Conservation (phyloP, 2,888 invertebrate genomes). For the Epicampocera succincta region DNA sequence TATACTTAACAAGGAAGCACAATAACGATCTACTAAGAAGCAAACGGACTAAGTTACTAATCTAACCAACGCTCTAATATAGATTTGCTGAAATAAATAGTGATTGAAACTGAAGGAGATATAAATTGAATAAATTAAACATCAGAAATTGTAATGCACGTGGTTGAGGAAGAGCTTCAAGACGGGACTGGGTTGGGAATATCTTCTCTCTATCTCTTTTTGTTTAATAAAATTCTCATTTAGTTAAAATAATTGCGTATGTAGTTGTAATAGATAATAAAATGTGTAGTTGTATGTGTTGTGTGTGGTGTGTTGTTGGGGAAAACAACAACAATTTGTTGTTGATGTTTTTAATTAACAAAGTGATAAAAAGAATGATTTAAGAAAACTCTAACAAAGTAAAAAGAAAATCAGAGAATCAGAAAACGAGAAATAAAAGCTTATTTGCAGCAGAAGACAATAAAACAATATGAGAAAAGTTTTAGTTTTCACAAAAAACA, state of each 20-base stretch:
- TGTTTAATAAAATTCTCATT: conserved; percentile 10
- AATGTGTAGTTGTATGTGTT: conserved; percentile 11
- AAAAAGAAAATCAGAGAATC: neutral
- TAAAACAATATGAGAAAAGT: neutral
- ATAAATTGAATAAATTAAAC: neutral
- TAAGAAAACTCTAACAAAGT: neutral
- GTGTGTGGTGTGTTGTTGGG: neutral
- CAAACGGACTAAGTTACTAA: conserved; percentile 35
- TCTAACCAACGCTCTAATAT: conserved; percentile 27
- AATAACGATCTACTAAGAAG: conserved; percentile 41
- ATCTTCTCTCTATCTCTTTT: conserved; percentile 73
- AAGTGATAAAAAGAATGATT: conserved; percentile 16
- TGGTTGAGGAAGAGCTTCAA: neutral
- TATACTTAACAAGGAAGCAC: neutral
- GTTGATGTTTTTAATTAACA: conserved; percentile 1
- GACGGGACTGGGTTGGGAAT: conserved; percentile 61
- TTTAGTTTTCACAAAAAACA: neutral
- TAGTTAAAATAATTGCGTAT: neutral
- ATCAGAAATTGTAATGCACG: conserved; percentile 14
- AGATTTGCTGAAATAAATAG: neutral
- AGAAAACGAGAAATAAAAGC: conserved; percentile 3
- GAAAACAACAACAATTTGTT: neutral
- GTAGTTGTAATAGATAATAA: neutral
- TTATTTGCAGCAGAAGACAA: conserved; percentile 3
- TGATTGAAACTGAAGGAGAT: conserved; percentile 17